phyloP scores from a whole-genome alignment of 2,888 invertebrate genomes.

The Serrognathus titanus region DNA sequence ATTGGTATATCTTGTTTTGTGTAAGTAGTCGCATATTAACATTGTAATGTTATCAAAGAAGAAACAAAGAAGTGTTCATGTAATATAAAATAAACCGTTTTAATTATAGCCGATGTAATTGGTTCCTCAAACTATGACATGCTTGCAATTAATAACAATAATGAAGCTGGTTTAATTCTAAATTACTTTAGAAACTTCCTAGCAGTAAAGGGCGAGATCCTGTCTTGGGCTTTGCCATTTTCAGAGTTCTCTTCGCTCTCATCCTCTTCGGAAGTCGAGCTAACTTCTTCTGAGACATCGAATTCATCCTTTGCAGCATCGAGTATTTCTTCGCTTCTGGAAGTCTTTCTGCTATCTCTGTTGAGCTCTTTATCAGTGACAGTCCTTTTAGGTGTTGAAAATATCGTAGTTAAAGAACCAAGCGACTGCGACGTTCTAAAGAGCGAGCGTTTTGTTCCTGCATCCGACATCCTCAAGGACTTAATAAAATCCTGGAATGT shows the following conservation, averaged over 20 bases:
- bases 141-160: neutral
- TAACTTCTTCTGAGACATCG: slow-evolving; percentile 3
- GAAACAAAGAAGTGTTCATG: too few relatives aligned
- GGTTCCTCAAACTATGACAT: too few relatives aligned
- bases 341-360: slow-evolving; percentile 15
- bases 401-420: slow-evolving; percentile 41
- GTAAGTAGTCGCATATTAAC: too few relatives aligned
- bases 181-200: slow-evolving; percentile 31
- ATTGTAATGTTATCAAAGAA: too few relatives aligned
- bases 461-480: slow-evolving; percentile 55
- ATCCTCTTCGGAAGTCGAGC: slow-evolving; percentile 25
- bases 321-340: slow-evolving; percentile 35
- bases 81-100: too few relatives aligned
- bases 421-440: slow-evolving; percentile 39
- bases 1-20: too few relatives aligned
- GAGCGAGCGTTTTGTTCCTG: slow-evolving; percentile 29
- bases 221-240: slow-evolving; percentile 11
- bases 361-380: slow-evolving; percentile 22
- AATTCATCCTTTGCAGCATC: slow-evolving; percentile 20
- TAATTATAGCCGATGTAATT: too few relatives aligned
- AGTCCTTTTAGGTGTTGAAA: slow-evolving; percentile 33
- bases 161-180: neutral
- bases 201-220: slow-evolving; percentile 28
- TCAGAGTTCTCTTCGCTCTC: slow-evolving; percentile 13
- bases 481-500: slow-evolving; percentile 61